phyloP scores from a whole-genome alignment of 2,888 invertebrate genomes.

The Pilophorus perplexus region DNA sequence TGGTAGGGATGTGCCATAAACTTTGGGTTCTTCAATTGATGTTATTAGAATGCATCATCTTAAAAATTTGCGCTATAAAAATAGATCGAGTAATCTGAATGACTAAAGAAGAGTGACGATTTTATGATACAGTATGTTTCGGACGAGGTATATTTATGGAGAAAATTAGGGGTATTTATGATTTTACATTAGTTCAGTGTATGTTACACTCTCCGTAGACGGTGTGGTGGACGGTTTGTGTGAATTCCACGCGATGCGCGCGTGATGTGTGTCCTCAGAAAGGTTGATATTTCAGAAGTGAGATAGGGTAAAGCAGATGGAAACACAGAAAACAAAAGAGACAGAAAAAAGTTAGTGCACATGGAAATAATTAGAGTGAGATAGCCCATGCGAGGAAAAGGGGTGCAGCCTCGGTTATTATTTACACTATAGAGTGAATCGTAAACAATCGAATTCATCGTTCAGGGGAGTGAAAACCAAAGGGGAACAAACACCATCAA shows the following conservation, averaged over 20 bases:
- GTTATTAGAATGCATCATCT: too few relatives aligned
- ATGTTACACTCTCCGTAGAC: slow-evolving; percentile 12
- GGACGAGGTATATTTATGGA: too few relatives aligned
- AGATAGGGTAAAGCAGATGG: slow-evolving; percentile 44
- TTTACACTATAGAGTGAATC: slow-evolving; percentile 29
- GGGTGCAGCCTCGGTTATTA: slow-evolving; percentile 36
- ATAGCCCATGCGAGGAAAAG: slow-evolving; percentile 45
- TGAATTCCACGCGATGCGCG: slow-evolving; percentile 29
- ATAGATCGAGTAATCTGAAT: too few relatives aligned
- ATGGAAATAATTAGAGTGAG: slow-evolving; percentile 31
- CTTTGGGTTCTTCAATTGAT: too few relatives aligned
- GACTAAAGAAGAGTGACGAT: too few relatives aligned
- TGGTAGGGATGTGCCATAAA: too few relatives aligned
- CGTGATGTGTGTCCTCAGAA: slow-evolving; percentile 33
- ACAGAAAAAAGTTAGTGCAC: slow-evolving; percentile 43
- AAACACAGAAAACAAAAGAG: slow-evolving; percentile 35
- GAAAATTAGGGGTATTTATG: not conserved
- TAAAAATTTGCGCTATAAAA: too few relatives aligned
- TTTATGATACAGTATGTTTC: too few relatives aligned
- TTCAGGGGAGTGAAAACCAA: slow-evolving; percentile 2
- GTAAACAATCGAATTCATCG: slow-evolving; percentile 4
- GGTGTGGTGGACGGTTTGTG: slow-evolving; percentile 34
- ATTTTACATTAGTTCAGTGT: not conserved
- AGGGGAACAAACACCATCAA: slow-evolving; percentile 28
- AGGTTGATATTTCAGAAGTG: slow-evolving; percentile 40